phyloP scores from a whole-genome alignment of 2,888 invertebrate genomes.

The Athalia rosae region DNA sequence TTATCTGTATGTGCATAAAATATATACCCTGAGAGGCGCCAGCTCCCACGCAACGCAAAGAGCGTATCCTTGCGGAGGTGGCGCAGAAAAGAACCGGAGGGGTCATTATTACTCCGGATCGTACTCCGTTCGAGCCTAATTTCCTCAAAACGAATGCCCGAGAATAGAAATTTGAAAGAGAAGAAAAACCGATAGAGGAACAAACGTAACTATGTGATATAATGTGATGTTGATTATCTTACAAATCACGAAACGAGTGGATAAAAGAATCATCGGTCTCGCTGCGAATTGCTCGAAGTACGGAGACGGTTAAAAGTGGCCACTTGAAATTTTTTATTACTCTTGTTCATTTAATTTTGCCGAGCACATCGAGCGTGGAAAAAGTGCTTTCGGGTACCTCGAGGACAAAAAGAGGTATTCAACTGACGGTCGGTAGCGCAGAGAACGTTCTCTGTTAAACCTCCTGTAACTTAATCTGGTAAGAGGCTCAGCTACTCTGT shows the following conservation, averaged over 20 bases:
- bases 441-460: background rate
- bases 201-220: too few relatives aligned
- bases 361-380: too few relatives aligned
- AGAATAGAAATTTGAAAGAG: background rate
- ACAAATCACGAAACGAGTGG: too few relatives aligned
- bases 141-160: background rate
- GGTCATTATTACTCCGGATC: constrained; percentile 35
- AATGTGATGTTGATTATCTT: background rate
- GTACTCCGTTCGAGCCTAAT: constrained; percentile 38
- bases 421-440: constrained; percentile 32
- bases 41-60: constrained; percentile 64
- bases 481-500: constrained; percentile 5
- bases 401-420: background rate
- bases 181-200: background rate
- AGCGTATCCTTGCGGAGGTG: constrained; percentile 58
- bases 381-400: too few relatives aligned
- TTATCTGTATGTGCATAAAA: too few relatives aligned
- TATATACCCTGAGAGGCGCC: constrained; percentile 52
- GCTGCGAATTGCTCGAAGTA: too few relatives aligned
- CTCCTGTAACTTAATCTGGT: background rate
- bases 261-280: too few relatives aligned
- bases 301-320: too few relatives aligned
- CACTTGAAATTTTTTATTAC: too few relatives aligned
- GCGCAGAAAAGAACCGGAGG: constrained; percentile 30
- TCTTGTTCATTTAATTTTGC: too few relatives aligned